phyloP scores from a whole-genome alignment of 2,797 vertebrate species.

The Antrozous pallidus region DNA sequence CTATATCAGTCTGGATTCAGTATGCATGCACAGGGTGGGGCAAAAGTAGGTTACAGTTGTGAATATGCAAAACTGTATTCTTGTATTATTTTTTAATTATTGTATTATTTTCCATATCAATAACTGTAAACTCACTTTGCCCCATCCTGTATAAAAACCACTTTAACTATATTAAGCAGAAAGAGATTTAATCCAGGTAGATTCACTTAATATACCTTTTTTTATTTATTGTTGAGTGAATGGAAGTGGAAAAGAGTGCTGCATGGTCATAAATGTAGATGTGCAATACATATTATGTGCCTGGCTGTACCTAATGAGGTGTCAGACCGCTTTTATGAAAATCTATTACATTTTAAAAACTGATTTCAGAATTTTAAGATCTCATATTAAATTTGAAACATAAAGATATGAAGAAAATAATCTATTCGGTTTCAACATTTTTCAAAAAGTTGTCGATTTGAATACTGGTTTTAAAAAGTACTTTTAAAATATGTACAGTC shows the following conservation, averaged over 20 bases:
- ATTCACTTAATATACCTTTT: not conserved
- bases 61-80: not conserved
- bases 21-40: not conserved
- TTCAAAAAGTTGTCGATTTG: not conserved
- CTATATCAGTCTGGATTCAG: slow-evolving; percentile 19
- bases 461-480: not conserved
- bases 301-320: not conserved
- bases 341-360: not conserved
- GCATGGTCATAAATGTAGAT: not conserved
- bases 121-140: not conserved
- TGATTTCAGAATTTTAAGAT: slow-evolving; percentile 32
- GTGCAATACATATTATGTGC: not conserved
- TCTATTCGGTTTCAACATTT: no score
- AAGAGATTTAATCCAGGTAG: slow-evolving; percentile 28
- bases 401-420: slow-evolving; percentile 44
- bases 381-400: slow-evolving; percentile 32
- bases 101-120: not conserved
- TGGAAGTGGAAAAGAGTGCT: not conserved
- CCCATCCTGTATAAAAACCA: not conserved
- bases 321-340: slow-evolving; percentile 38
- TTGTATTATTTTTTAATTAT: not conserved
- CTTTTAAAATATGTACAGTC: not conserved
- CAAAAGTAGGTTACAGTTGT: not conserved
- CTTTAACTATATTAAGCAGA: slow-evolving; percentile 34
- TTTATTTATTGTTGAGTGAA: not conserved